These are phyloP conservation scores for Contarinia nasturtii DNA, from an alignment of 1,140 invertebrate genomes.

Conservation along the genomic window DNA sequence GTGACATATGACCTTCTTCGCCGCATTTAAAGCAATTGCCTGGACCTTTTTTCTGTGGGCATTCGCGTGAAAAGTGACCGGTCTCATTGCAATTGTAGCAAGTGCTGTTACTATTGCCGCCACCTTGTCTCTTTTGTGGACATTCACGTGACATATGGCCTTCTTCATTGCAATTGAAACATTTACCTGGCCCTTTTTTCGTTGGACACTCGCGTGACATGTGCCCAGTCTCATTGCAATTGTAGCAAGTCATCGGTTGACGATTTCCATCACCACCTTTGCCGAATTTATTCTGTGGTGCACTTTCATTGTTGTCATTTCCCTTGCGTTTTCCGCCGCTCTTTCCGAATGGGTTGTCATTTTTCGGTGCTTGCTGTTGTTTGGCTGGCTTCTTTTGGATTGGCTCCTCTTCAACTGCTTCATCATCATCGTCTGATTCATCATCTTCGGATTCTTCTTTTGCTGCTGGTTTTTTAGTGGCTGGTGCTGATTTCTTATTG, in stretches of 20 bases:
- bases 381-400: not conserved
- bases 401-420: slow-evolving; percentile 13
- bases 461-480: not conserved
- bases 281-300: not conserved
- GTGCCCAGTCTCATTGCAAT: not conserved
- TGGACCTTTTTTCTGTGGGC: not conserved
- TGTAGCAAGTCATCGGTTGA: slow-evolving; percentile 1
- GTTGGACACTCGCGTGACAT: not conserved
- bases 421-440: slow-evolving; percentile 5
- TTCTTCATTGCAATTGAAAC: not conserved
- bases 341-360: not conserved
- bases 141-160: not conserved
- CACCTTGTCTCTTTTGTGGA: not conserved
- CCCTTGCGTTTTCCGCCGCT: slow-evolving; percentile 10
- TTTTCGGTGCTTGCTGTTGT: not conserved
- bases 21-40: not conserved
- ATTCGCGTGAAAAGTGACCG: not conserved
- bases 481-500: slow-evolving; percentile 4
- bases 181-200: not conserved
- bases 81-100: not conserved
- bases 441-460: slow-evolving; percentile 2
- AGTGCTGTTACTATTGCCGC: not conserved
- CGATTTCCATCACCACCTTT: not conserved
- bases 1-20: not conserved
- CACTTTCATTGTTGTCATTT: slow-evolving; percentile 1